A percentile compares a stretch with the other conserved stretches of the same genome.
phyloP scores from a whole-genome alignment of 2,113 vertebrate species.

The Myotis yumanensis region DNA sequence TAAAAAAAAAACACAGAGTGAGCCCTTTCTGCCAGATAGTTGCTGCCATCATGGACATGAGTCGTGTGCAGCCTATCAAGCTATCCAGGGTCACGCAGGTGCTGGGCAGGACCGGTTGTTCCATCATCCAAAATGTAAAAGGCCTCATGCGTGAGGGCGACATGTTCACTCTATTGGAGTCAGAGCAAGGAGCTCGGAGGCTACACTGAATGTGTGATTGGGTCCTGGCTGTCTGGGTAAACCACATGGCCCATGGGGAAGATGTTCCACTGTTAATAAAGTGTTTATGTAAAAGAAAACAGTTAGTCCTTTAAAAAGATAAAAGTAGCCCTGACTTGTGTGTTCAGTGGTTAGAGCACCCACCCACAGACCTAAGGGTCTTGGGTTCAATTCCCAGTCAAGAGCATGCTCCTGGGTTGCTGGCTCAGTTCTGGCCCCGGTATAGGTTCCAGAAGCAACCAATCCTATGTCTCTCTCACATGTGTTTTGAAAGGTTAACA shows the following conservation, averaged over 20 bases:
- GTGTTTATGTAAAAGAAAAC: background rate
- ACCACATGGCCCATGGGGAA: background rate
- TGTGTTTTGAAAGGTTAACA: too few relatives aligned
- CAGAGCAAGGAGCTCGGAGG: constrained; percentile 95
- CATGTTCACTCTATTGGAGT: constrained; percentile 97
- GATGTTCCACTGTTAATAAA: constrained; percentile 59
- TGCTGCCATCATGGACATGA: constrained; percentile 92
- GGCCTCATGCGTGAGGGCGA: constrained; percentile 96
- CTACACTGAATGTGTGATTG: constrained; percentile 82
- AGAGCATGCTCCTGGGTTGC: too few relatives aligned
- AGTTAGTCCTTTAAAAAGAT: too few relatives aligned
- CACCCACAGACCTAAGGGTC: too few relatives aligned
- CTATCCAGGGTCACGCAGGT: constrained; percentile 96
- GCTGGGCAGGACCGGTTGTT: constrained; percentile 95
- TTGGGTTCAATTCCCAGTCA: too few relatives aligned
- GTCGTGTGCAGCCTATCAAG: constrained; percentile 96
- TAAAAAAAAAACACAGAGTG: background rate
- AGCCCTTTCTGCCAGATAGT: constrained; percentile 66
- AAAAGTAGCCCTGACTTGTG: too few relatives aligned
- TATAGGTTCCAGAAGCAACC: too few relatives aligned
- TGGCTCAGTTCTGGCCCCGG: too few relatives aligned
- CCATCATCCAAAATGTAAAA: constrained; percentile 98
- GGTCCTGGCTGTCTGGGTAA: background rate
- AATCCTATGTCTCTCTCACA: too few relatives aligned
- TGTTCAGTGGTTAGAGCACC: background rate